phyloP scores from a whole-genome alignment of 2,888 invertebrate species.

The Lasioglossum morio region DNA sequence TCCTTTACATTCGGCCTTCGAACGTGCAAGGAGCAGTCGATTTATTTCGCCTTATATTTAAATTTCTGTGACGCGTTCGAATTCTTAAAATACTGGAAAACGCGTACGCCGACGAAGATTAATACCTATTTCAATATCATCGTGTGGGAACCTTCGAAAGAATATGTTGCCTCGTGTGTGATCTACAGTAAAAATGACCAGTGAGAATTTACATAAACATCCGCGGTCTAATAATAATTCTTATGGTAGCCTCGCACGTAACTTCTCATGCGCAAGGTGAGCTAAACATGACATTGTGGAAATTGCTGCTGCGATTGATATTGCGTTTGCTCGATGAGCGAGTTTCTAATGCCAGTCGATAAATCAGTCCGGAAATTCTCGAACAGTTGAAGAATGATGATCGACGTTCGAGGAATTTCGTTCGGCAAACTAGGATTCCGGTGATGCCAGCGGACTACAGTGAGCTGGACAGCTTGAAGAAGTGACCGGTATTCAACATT shows the following conservation, averaged over 20 bases:
- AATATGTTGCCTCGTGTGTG: not conserved
- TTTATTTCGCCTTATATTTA: not conserved
- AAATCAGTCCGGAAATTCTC: not conserved
- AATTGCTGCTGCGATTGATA: not conserved
- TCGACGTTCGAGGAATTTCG: not conserved
- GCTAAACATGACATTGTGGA: not conserved
- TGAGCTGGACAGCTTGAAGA: not conserved
- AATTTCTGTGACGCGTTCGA: not conserved
- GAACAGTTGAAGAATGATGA: not conserved
- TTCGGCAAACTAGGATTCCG: no score
- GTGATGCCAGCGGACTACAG: not conserved
- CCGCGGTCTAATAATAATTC: not conserved
- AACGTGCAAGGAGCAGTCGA: not conserved
- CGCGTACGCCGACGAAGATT: not conserved
- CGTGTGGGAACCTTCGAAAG: not conserved
- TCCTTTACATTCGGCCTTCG: not conserved
- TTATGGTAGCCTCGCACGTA: not conserved
- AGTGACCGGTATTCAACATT: not conserved
- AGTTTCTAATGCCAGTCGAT: not conserved
- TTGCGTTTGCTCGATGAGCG: not conserved
- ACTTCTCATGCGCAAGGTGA: conserved; percentile 1
- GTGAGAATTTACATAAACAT: not conserved
- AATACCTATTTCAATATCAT: not conserved
- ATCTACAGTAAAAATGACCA: not conserved
- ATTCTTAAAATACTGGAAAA: not conserved